Evolutionary conservation across 1,140 invertebrate species (phyloP), one percentile per base, ranked within the genome.

Genomic region (Caenorhabditis tropicalis): DNA sequence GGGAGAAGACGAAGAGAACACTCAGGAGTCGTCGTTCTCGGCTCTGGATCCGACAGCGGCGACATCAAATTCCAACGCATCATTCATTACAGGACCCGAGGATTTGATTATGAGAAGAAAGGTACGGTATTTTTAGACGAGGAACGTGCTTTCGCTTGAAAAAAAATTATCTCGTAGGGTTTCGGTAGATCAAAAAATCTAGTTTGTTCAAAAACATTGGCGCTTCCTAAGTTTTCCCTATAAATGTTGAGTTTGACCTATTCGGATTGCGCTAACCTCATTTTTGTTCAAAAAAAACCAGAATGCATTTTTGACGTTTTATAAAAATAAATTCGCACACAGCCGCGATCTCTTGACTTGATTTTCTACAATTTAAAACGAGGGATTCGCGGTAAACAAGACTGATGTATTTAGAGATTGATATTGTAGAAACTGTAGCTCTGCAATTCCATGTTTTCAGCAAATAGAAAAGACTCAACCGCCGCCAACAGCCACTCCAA

Each of bases 21-120:
- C 10, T 24, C 7, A 46, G 29, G 65, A 74, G 24, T 43, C 58
- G 53, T 29, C 5, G 33, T 43, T 31, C 21, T 6, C 5, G 21
- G n/a, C 58, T 19, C 9, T 36, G n/a, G 15, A 36, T n/a, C 12
- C 24, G 58, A 36, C n/a, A 43, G 12, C 29, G n/a, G 10, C 29
- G 16, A 12, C 65, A 46, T 0, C 15, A 10, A n/a, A n/a, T n/a
- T 12, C 15, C 65, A 74, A 36, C 24, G n/a, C 65, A 0, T 74
- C 65, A 15, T 74, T 74, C n/a, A 46, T 74, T 15, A 74, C 36
- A 3, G 43, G 65, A 24, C 65, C 65, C n/a, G 65, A 74, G 29
- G 65, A 74, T 43, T 12, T 74, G 9, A 2, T 74, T 16, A 46
- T 10, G 43, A 43, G 29, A 36, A 74, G 65, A 74, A 74, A 74